Base-by-base conservation (phyloP, 2,888 invertebrate genomes). In the Phytoseiulus persimilis region DNA sequence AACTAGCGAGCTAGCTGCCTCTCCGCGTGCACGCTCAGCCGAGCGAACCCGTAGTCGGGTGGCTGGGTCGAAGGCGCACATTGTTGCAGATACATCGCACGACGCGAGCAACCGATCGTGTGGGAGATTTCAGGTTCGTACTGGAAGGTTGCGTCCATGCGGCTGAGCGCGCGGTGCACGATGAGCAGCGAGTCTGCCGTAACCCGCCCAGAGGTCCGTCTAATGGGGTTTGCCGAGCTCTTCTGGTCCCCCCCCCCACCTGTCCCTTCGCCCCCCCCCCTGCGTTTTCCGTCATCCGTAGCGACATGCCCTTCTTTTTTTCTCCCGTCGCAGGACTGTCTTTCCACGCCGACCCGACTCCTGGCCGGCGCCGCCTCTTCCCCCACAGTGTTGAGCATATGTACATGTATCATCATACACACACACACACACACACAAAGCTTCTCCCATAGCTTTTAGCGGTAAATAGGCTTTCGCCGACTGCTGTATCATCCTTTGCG, bases 381-480 rank as follows among this genome's bases (percentile, higher is more conserved):
- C 65, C 65, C 65, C 65, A 65, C 65, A 65, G 65, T n/a, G 65
- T 65, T 65, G 65, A 65, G 65, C 65, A 65, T 65, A 65, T 65
- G 65, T 65, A 65, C 65, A 23, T 65, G 65, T 65, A 65, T 65
- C 14, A 65, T 65, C 65, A 65, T 65, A 65, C 65, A 14, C 9
- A 65, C 9, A 65, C 65, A 6, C 9, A 65, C 65, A 65, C 11
- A 65, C 65, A 65, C 18, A 65, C 9, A 65, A 65, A 65, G 65
- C 65, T 65, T 65, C 46, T 65, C 65, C 65, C 65, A 65, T 65
- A 65, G 65, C 65, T 65, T 28, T 65, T 65, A 65, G 65, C 65
- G 65, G 65, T 65, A 65, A 65, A 65, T 65, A 65, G 65, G 65
- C 65, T 65, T 65, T 65, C 18, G 65, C 65, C 65, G 65, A 65